phyloP scores from a whole-genome alignment of 2,113 vertebrate species.

The Morone saxatilis region DNA sequence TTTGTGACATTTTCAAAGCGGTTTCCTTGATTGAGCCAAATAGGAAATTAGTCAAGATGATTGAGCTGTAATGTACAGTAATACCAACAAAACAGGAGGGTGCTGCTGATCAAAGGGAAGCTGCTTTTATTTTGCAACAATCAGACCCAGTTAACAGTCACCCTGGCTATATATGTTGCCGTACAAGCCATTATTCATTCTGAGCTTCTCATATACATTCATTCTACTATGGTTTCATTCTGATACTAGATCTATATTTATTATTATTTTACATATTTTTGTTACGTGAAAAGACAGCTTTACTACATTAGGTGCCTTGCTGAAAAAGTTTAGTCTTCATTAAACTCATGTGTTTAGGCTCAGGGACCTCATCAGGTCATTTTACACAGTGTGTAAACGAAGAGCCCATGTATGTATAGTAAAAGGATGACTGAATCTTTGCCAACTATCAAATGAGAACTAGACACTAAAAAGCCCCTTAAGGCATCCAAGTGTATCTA shows the following conservation, averaged over 20 bases:
- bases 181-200: not conserved
- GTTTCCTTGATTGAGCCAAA: not conserved
- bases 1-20: conserved; percentile 37
- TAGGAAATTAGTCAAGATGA: not conserved
- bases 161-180: no score
- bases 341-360: no score
- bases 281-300: not conserved
- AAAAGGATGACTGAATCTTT: not conserved
- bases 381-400: not conserved
- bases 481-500: not conserved
- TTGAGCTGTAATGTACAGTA: not conserved
- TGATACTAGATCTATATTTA: not conserved
- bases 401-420: not conserved
- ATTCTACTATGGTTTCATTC: not conserved
- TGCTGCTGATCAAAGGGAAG: not conserved
- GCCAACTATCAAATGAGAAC: not conserved
- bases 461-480: not conserved
- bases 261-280: not conserved
- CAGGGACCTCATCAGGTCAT: no score
- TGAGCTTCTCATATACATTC: not conserved
- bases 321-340: not conserved
- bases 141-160: not conserved
- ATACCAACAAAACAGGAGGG: not conserved
- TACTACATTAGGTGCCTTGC: not conserved
- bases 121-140: not conserved